Base-by-base conservation (phyloP, 2,797 vertebrate species). In the Labroides dimidiatus region DNA sequence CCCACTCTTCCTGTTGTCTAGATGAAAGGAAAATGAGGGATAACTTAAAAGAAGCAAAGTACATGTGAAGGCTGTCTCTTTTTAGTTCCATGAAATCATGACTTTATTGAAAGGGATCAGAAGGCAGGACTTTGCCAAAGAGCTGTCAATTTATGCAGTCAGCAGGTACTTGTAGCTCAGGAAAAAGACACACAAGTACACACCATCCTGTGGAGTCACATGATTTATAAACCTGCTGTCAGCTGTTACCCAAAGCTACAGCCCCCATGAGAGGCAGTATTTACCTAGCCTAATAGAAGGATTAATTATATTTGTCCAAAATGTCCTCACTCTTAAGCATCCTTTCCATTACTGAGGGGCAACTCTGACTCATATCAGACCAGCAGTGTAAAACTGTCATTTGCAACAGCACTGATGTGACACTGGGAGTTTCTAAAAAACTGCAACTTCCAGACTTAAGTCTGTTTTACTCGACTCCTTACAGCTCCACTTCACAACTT, bases 281-380 rank as follows among this genome's bases (percentile, higher is more conserved):
- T 87, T 86, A 84, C 69, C 74, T 72, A 75, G n/a, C 63, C 64
- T 69, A 85, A 85, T 81, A 84, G 87, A 87, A 75, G 51, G 75
- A 89, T 84, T 84, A 81, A 90, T 91, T 82, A 78, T 75, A 79
- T 88, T 87, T 82, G 83, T 62, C 60, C 57, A 50, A 77, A 90
- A 86, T 85, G 81, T 86, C 78, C 69, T 81, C 75, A 81, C 84
- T 84, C 77, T 76, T 61, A 65, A 69, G 73, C 75, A 63, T 76
- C 60, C 44, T 83, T 84, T 85, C 66, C 75, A 81, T 58, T 57
- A 63, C 37, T 58, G 70, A 84, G 68, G 70, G 79, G 81, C 75
- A 86, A 86, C 62, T 84, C 71, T 89, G 85, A 89, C 75, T 89
- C 87, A 89, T 49, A 81, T 81, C 79, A 86, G 69, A 83, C 58